phyloP scores from a whole-genome alignment of 2,113 vertebrate genomes.

The Macroglossus sobrinus region DNA sequence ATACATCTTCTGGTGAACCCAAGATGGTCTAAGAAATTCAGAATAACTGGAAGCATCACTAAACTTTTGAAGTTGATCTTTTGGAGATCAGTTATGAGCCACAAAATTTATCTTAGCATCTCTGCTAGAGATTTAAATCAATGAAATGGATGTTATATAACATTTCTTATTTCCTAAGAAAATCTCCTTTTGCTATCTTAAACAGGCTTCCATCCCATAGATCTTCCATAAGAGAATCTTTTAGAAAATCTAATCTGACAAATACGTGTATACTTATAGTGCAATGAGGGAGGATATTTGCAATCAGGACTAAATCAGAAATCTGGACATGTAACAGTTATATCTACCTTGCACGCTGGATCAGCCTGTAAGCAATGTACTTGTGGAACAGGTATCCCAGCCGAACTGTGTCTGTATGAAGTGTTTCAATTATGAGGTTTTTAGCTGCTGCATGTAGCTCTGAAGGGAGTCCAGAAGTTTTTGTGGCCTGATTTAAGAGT shows the following conservation, averaged over 20 bases:
- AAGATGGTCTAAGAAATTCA: not conserved
- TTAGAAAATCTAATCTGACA: conserved; percentile 1
- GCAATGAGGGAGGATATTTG: not conserved
- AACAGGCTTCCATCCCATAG: not conserved
- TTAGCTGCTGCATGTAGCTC: conserved; percentile 38
- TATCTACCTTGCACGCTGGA: conserved; percentile 74
- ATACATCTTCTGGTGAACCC: not conserved
- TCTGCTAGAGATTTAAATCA: conserved; percentile 9
- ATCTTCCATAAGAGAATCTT: not conserved
- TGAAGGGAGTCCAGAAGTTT: conserved; percentile 35
- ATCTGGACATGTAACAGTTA: not conserved
- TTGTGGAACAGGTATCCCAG: conserved; percentile 73
- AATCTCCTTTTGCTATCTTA: conserved; percentile 30
- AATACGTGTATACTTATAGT: not conserved
- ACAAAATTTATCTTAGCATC: not conserved
- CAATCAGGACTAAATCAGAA: conserved; percentile 32
- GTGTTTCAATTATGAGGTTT: conserved; percentile 58
- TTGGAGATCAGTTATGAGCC: not conserved
- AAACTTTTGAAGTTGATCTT: conserved; percentile 15
- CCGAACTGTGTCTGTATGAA: conserved; percentile 49
- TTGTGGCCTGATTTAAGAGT: conserved; percentile 59
- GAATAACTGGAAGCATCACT: not conserved
- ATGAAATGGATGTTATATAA: not conserved
- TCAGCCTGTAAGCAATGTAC: conserved; percentile 69
- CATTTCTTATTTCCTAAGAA: conserved; percentile 17